Evolutionary conservation across 2,113 vertebrate species (phyloP).

Genomic region (Pampusana beccarii): DNA sequence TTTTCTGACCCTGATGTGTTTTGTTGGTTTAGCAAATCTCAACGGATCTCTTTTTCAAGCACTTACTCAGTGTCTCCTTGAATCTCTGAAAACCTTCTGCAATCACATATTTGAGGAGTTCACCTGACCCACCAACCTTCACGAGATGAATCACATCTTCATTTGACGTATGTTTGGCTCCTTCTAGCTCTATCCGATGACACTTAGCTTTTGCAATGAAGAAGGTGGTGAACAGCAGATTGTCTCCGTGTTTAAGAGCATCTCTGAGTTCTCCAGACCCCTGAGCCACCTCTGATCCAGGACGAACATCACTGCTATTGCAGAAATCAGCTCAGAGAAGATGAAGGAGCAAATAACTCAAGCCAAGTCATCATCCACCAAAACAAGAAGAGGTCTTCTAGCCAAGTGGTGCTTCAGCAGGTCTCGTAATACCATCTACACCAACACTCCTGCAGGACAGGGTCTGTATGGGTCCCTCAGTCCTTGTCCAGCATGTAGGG

Average conservation of each 20-base stretch:
- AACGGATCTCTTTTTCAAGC: not conserved
- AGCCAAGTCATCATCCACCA: not conserved
- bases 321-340: not conserved
- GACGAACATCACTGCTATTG: accelerated
- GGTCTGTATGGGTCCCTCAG: not conserved
- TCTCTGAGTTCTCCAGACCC: not conserved
- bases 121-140: not conserved
- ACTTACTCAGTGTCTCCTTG: not conserved
- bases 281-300: not conserved
- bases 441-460: not conserved
- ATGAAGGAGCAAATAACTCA: not conserved
- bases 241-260: not conserved
- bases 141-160: not conserved
- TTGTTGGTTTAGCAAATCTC: not conserved
- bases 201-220: not conserved
- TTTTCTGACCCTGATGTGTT: not conserved
- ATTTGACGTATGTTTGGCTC: not conserved
- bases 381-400: not conserved
- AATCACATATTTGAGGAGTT: not conserved
- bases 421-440: no score
- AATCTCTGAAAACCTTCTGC: not conserved
- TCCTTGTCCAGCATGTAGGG: not conserved
- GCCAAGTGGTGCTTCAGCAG: not conserved
- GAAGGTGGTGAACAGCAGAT: not conserved
- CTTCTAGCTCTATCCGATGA: not conserved